phyloP scores from a whole-genome alignment of 2,888 invertebrate genomes.

The Platycheirus rosarum region DNA sequence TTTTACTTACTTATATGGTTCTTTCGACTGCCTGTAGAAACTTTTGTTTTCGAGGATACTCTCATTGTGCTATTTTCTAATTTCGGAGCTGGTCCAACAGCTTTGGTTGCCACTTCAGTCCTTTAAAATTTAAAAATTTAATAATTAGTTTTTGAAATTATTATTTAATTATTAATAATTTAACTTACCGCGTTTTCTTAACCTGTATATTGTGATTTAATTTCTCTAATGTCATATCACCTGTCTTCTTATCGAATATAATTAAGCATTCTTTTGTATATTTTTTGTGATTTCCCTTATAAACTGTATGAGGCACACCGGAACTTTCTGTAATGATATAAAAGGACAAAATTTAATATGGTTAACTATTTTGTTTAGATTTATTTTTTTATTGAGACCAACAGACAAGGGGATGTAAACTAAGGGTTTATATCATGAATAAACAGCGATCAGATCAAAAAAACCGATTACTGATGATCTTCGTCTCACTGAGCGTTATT shows the following conservation, averaged over 20 bases:
- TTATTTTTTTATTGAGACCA: too few species aligned
- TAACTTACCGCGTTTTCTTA: conserved; percentile 91
- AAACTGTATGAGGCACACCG: conserved; percentile 95
- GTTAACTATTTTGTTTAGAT: conserved; percentile 1
- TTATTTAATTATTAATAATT: conserved; percentile 23
- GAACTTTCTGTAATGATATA: conserved; percentile 88
- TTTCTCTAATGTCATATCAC: conserved; percentile 96
- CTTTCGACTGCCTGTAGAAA: conserved; percentile 84
- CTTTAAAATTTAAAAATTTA: conserved; percentile 62
- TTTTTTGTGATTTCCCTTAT: conserved; percentile 96
- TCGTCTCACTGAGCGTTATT: too few species aligned
- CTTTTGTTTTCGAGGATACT: conserved; percentile 85
- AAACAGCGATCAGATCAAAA: too few species aligned
- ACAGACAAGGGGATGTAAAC: too few species aligned
- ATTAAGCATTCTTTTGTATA: conserved; percentile 95
- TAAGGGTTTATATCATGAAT: too few species aligned
- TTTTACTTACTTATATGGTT: conserved; percentile 81
- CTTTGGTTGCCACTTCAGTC: conserved; percentile 81
- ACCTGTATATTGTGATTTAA: conserved; percentile 95
- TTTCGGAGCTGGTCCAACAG: conserved; percentile 76
- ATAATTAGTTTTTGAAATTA: not conserved
- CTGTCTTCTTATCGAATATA: conserved; percentile 95
- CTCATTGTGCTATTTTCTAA: conserved; percentile 85
- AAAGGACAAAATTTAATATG: conserved; percentile 30
- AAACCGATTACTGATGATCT: too few species aligned